phyloP scores from a whole-genome alignment of 2,888 invertebrate species.

The Ctena decussata region DNA sequence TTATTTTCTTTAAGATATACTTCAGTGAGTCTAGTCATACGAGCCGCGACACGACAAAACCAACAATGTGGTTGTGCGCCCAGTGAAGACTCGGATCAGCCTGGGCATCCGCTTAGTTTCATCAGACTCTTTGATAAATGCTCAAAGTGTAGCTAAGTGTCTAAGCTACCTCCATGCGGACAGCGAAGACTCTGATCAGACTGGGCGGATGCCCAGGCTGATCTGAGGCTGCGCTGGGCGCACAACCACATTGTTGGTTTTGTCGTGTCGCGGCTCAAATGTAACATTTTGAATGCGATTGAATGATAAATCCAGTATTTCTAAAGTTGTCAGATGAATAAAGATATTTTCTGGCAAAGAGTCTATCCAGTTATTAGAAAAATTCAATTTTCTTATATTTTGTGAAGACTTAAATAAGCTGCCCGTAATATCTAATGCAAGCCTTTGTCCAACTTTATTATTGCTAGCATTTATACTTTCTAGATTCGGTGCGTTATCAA shows the following conservation, averaged over 20 bases:
- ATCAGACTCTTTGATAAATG: too few relatives aligned
- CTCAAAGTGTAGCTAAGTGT: too few relatives aligned
- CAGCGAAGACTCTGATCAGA: too few relatives aligned
- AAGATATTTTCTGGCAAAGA: not conserved
- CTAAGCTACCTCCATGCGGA: too few relatives aligned
- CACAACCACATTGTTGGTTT: too few relatives aligned
- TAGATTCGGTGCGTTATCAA: not conserved
- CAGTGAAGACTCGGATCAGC: too few relatives aligned
- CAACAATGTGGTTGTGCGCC: too few relatives aligned
- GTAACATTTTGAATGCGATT: constrained; percentile 23
- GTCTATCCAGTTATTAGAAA: not conserved
- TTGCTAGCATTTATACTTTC: constrained; percentile 22
- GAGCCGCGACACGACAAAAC: too few relatives aligned
- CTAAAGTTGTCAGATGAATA: not conserved
- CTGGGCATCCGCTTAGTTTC: too few relatives aligned
- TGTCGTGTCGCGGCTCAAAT: not conserved
- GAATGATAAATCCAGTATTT: constrained; percentile 29
- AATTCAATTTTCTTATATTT: not conserved
- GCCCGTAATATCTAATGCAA: not conserved
- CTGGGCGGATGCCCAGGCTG: too few relatives aligned
- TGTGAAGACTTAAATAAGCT: constrained; percentile 18
- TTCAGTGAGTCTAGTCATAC: constrained; percentile 16
- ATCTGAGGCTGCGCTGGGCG: too few relatives aligned
- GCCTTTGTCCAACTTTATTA: constrained; percentile 34
- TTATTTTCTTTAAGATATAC: constrained; percentile 33